Conservation (phyloP, 1,140 invertebrate genomes). For the Habropoda laboriosa region DNA sequence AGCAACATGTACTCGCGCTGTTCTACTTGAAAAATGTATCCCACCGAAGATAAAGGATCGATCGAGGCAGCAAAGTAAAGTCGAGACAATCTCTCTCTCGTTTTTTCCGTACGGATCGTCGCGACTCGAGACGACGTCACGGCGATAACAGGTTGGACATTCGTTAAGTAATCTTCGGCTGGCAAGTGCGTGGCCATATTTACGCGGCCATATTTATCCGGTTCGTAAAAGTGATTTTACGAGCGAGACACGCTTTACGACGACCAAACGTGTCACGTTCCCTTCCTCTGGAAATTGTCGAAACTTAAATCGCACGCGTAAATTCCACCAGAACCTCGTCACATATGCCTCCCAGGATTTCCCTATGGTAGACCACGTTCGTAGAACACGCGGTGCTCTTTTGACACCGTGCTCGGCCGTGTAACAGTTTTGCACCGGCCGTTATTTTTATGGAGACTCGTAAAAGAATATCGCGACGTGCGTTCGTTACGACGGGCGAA, state of each 20-base stretch:
- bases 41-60: constrained; percentile 6
- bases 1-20: not conserved
- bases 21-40: not conserved
- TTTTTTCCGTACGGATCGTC: constrained; percentile 12
- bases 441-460: constrained; percentile 12
- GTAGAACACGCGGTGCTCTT: not conserved
- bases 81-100: not conserved
- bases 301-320: not conserved
- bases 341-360: not conserved
- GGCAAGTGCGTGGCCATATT: constrained; percentile 57
- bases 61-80: not conserved
- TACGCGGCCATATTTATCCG: constrained; percentile 62
- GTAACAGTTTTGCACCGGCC: constrained; percentile 1
- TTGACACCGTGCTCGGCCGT: not conserved
- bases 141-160: constrained; percentile 27
- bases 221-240: constrained; percentile 66
- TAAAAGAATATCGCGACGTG: constrained; percentile 5
- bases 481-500: not conserved
- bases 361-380: no score
- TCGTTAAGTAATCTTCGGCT: constrained; percentile 58
- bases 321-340: not conserved
- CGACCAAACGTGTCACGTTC: not conserved
- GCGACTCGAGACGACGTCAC: not conserved
- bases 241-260: constrained; percentile 50
- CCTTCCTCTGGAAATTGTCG: not conserved